Evolutionary conservation across 2,797 vertebrate species (phyloP).

Genomic region (Sphaeramia orbicularis): DNA sequence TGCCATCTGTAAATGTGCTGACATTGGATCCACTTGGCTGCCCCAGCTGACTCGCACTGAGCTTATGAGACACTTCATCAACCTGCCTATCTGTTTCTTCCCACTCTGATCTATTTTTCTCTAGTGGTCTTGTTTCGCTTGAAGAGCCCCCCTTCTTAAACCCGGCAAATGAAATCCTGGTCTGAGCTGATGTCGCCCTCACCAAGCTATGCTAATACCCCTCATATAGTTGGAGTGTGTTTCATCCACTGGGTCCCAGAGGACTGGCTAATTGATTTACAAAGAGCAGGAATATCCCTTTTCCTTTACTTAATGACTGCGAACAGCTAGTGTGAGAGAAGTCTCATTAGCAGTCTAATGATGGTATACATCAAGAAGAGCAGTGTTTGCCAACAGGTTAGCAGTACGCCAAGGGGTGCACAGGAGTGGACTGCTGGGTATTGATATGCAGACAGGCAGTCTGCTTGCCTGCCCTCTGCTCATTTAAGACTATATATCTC

Average conservation of each 20-base stretch:
- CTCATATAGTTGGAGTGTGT: conserved; percentile 80
- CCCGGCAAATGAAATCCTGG: conserved; percentile 44
- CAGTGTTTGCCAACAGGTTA: conserved; percentile 84
- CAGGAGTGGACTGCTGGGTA: conserved; percentile 63
- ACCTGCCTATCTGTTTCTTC: conserved; percentile 56
- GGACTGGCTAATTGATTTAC: conserved; percentile 87
- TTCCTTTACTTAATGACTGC: conserved; percentile 89
- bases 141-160: conserved; percentile 52
- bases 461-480: conserved; percentile 76
- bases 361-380: conserved; percentile 74
- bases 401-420: conserved; percentile 52
- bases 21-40: conserved; percentile 70
- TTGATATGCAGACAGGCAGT: conserved; percentile 84
- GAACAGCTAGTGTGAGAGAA: conserved; percentile 90
- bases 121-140: conserved; percentile 41
- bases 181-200: conserved; percentile 28
- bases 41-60: conserved; percentile 43
- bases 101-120: conserved; percentile 55
- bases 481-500: conserved; percentile 86
- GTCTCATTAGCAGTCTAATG: conserved; percentile 88
- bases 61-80: conserved; percentile 81
- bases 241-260: conserved; percentile 69
- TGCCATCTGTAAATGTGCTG: conserved; percentile 71
- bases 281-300: conserved; percentile 86
- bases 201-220: conserved; percentile 31